Evolutionary conservation across 2,888 invertebrate genomes (phyloP), one percentile per base, ranked within the genome.

Genomic region (Chloroclystis v-ata): DNA sequence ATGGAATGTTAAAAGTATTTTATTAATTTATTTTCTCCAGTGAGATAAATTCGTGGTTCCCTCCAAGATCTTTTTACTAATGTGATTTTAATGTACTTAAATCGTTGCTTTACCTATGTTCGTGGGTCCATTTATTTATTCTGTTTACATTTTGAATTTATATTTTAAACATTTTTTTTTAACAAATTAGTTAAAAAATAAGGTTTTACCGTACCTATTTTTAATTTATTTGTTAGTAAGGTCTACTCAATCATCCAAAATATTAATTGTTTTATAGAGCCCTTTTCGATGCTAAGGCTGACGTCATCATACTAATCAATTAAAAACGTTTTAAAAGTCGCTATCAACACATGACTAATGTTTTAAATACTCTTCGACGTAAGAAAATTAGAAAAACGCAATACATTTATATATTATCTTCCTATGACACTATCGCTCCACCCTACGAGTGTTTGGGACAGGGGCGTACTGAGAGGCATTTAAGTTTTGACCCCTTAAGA

Each of bases 11-110:
- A 67, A 72, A 67, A 68, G 72, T 77, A 66, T 78, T 75, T 70
- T 80, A 79, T 74, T 79, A 80, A 81, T 82, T 83, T 82, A 73
- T 78, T 82, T 83, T 82, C 79, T 78, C 71, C 72, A 72, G 63
- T 67, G 60, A 74, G 81, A 82, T 85, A 84, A 85, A 80, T 82
- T 75, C 65, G 69, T 61, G 69, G 71, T 65, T 67, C 79, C 82
- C 79, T 72, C 69, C 65, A 66, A 74, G 77, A 78, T 80, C 69
- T 74, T 58, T 64, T 59, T 77, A 79, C 86, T 87, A 87, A 87
- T 87, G 87, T 86, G 82, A 85, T 84, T 87, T 86, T 87, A 86
- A 87, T 87, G 86, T 84, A 81, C 78, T 82, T 66, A 79, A 81
- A 80, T 74, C 11, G 78, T 76, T 73, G 65, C 62, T 72, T 75